phyloP scores from a whole-genome alignment of 2,888 invertebrate species.

The Trachelus tabidus region DNA sequence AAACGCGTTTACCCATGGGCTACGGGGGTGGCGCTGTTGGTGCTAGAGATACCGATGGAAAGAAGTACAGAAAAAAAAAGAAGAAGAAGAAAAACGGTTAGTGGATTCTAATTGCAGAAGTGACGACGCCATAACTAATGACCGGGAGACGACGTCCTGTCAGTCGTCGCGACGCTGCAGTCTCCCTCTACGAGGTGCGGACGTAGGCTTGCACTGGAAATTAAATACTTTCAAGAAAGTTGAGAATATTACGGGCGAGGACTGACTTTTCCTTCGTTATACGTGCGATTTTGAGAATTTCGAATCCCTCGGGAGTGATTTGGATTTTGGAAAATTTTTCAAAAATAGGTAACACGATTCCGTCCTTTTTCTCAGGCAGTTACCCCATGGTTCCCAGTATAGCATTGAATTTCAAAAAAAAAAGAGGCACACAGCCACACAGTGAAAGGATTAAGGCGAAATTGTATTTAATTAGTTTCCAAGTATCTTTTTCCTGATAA shows the following conservation, averaged over 20 bases:
- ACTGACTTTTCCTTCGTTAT: conserved; percentile 9
- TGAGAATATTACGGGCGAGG: not conserved
- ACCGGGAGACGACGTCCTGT: conserved; percentile 55
- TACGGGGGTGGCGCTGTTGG: not conserved
- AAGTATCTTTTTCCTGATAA: conserved; percentile 45
- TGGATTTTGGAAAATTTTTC: not conserved
- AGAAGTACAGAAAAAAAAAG: conserved; percentile 8
- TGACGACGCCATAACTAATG: conserved; percentile 64
- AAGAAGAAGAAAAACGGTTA: conserved; percentile 27
- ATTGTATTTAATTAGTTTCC: too few relatives aligned
- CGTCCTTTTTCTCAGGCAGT: too few relatives aligned
- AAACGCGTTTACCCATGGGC: conserved; percentile 21
- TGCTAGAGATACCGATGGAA: too few relatives aligned
- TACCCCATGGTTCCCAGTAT: too few relatives aligned
- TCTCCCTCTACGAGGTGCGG: conserved; percentile 22
- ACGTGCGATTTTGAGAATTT: conserved; percentile 11
- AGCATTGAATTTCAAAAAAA: too few relatives aligned
- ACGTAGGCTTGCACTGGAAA: conserved; percentile 19
- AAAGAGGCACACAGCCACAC: too few relatives aligned
- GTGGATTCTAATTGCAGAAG: conserved; percentile 62
- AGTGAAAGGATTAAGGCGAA: too few relatives aligned
- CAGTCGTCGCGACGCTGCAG: conserved; percentile 44
- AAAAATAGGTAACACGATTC: too few relatives aligned
- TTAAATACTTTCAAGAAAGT: conserved; percentile 18
- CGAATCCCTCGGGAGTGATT: conserved; percentile 14